Percentiles rank a stretch among this genome's conserved stretches.
Evolutionary conservation across 2,888 invertebrate species (phyloP).

Genomic region (Cordilura impudica): DNA sequence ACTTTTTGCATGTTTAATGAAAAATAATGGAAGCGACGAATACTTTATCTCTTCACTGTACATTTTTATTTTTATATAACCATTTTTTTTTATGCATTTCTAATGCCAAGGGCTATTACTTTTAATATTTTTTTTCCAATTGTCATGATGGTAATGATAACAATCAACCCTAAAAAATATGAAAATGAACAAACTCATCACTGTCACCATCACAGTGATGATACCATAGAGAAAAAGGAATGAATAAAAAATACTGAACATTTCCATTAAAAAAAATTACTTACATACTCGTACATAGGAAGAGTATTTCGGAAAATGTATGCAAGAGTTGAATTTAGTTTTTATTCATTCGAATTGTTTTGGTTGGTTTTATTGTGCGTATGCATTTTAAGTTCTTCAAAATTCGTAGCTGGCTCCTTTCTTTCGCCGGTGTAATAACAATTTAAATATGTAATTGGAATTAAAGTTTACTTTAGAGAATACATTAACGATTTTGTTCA

Average conservation of each 20-base stretch:
- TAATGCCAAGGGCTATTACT: constrained; percentile 51
- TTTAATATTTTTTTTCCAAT: constrained; percentile 53
- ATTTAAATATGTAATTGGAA: constrained; percentile 61
- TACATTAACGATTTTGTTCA: neutral
- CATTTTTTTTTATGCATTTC: constrained; percentile 26
- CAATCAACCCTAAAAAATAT: constrained; percentile 40
- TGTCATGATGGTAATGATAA: constrained; percentile 49
- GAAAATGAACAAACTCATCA: constrained; percentile 26
- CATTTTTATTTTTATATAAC: constrained; percentile 13
- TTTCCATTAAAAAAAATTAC: neutral
- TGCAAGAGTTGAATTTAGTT: constrained; percentile 11
- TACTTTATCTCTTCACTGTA: no score
- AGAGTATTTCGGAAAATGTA: neutral
- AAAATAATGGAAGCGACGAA: no score
- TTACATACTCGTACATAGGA: neutral
- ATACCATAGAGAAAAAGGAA: constrained; percentile 17
- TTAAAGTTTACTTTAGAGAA: constrained; percentile 29
- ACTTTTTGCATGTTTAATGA: neutral
- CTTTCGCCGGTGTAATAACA: constrained; percentile 53
- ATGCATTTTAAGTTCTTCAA: constrained; percentile 29
- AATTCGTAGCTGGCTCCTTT: constrained; percentile 24
- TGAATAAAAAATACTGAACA: neutral
- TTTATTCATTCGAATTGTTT: neutral
- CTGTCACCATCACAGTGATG: constrained; percentile 38
- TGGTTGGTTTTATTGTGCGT: constrained; percentile 24